Evolutionary conservation across 2,113 vertebrate species (phyloP).

Genomic region (Mugil cephalus): DNA sequence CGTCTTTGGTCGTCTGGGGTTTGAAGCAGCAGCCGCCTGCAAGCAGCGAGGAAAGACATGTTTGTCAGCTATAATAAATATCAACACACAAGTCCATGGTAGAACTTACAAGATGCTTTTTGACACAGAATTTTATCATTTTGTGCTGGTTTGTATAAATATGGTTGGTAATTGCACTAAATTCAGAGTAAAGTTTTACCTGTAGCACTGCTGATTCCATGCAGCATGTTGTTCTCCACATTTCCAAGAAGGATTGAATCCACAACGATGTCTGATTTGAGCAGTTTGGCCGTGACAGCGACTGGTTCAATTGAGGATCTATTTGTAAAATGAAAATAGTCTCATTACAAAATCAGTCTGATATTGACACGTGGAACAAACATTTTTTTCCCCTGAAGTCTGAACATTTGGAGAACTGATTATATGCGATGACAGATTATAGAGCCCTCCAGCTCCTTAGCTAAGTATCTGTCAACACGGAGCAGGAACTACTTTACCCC

Average conservation of each 20-base stretch:
- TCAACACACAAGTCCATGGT: rapidly evolving
- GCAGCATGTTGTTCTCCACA: slow-evolving; percentile 60
- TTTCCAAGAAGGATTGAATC: slow-evolving; percentile 72
- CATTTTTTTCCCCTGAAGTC: no score
- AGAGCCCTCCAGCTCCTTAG: no score
- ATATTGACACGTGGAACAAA: no score
- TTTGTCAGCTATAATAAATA: neutral
- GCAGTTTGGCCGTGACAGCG: slow-evolving; percentile 53
- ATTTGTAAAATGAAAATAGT: neutral
- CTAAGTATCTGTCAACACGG: no score
- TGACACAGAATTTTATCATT: neutral
- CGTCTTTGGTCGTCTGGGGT: slow-evolving; percentile 66
- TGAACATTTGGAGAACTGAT: no score
- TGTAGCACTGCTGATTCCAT: slow-evolving; percentile 79
- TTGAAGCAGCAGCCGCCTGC: slow-evolving; percentile 80
- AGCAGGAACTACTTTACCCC: slow-evolving; percentile 50
- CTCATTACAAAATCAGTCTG: neutral
- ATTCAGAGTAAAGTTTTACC: slow-evolving; percentile 43
- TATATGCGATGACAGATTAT: no score
- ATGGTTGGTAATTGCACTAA: neutral
- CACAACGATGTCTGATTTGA: slow-evolving; percentile 54
- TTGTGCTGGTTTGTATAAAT: neutral
- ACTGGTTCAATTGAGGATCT: slow-evolving; percentile 63
- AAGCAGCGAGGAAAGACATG: neutral
- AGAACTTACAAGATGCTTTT: no score